phyloP scores from a whole-genome alignment of 2,113 vertebrate species.

The Micromys minutus region DNA sequence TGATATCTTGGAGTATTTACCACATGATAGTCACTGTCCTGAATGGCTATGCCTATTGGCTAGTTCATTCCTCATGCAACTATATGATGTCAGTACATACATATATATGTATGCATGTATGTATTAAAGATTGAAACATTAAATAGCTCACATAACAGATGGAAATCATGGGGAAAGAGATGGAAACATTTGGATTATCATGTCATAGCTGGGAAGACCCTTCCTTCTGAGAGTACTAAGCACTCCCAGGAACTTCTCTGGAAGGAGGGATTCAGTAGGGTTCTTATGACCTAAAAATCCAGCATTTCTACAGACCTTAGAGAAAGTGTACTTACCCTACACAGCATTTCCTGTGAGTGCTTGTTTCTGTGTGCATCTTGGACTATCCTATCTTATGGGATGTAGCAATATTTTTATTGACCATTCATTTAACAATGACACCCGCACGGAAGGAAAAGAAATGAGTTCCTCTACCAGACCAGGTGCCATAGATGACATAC shows the following conservation, averaged over 20 bases:
- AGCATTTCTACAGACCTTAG: fast-evolving
- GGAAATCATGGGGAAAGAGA: background rate
- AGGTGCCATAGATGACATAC: background rate
- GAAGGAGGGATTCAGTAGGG: background rate
- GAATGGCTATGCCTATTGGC: background rate
- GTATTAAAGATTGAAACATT: background rate
- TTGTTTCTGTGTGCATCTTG: background rate
- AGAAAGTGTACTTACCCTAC: background rate
- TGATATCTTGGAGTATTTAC: background rate
- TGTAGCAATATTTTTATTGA: background rate
- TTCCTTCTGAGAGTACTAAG: background rate
- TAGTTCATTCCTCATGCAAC: background rate
- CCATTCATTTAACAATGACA: fast-evolving
- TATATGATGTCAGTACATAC: background rate
- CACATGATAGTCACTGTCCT: background rate
- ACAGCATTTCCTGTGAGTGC: fast-evolving
- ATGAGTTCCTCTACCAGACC: background rate
- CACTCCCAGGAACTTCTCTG: background rate
- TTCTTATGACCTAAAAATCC: background rate
- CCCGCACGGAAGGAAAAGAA: background rate
- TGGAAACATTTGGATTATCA: background rate
- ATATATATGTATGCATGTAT: too few species aligned
- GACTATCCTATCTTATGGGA: background rate
- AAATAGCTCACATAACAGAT: background rate
- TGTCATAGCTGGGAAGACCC: background rate